Base-by-base conservation (phyloP, 2,113 vertebrate species). In the Ellobius talpinus region DNA sequence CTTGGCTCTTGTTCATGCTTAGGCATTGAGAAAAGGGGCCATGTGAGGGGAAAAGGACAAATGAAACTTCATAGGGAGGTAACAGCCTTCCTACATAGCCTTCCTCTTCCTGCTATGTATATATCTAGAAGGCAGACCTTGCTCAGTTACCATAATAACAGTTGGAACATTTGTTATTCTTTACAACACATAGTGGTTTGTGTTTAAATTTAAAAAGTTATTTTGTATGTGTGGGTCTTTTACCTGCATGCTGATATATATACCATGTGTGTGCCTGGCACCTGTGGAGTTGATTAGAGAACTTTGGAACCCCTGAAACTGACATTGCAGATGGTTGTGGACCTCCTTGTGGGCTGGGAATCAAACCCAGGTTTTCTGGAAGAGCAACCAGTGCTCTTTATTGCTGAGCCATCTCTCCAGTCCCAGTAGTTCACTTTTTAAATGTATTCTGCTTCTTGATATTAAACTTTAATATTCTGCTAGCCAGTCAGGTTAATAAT, bases 401-500 rank as follows among this genome's bases (percentile, higher is more conserved):
- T 8, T 29, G 24, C 58, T 42, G 13, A 84, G 39, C 7, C 39
- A 65, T 45, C 58, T 65, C 58, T 21, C 39, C 39, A 85, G 58
- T 58, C 26, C 29, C 82, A 45, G 58, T 45, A 45, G 14, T 45
- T 85, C 7, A 31, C 42, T 65, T 85, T 85, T 31, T 45, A 31
- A 85, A 45, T 85, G 82, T 85, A 45, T 65, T 82, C 73, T 96
- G 42, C 12, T 93, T 78, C 76, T 96, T 96, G 61, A 82, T 77
- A 29, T 92, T 92, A 94, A 97, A 0, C 0, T 0, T 10, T 63
- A 87, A 14, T 21, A 29, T 96, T n/a, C 63, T 79, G 91, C 92
- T 93, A 96, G 91, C 73, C 76, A 77, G 85, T 77, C 47, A 3
- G n/a, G 73, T 84, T 96, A 94, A 95, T 96, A 93, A 95, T 97